phyloP scores from a whole-genome alignment of 2,797 vertebrate genomes.

The Poecilia picta region DNA sequence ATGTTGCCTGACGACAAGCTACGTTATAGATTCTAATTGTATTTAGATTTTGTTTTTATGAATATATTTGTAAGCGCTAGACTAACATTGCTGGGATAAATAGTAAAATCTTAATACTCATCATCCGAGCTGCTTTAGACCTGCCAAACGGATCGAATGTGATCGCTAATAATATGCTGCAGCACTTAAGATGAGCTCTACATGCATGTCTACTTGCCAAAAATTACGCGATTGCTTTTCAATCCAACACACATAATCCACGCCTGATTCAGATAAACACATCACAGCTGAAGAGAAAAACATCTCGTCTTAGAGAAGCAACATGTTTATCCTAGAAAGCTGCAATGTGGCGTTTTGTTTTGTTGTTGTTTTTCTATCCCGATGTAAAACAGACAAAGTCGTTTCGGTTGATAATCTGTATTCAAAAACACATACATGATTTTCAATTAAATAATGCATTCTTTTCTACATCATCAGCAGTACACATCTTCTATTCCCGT shows the following conservation, averaged over 20 bases:
- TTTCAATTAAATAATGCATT: constrained; percentile 28
- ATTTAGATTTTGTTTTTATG: neutral
- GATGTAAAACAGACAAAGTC: neutral
- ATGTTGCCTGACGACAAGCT: neutral
- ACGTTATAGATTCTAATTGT: neutral
- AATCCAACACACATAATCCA: constrained; percentile 51
- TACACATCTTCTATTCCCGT: neutral
- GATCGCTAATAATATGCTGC: constrained; percentile 28
- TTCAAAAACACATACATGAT: neutral
- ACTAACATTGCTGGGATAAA: neutral
- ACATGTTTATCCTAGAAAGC: constrained; percentile 40
- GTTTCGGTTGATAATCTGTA: neutral
- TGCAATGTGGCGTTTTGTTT: neutral
- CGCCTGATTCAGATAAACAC: constrained; percentile 34
- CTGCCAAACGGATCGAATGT: constrained; percentile 19
- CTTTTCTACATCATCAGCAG: neutral
- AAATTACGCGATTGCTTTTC: constrained; percentile 27
- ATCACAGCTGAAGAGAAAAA: constrained; percentile 37
- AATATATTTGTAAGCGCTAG: neutral
- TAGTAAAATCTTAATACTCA: neutral
- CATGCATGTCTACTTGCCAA: constrained; percentile 9
- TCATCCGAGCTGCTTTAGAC: constrained; percentile 8
- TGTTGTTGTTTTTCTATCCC: neutral
- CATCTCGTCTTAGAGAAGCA: constrained; percentile 34
- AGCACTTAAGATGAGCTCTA: constrained; percentile 14